These are phyloP conservation scores for Drosophila guanche DNA, from an alignment of 1,140 invertebrate species.

Conservation along the genomic window DNA sequence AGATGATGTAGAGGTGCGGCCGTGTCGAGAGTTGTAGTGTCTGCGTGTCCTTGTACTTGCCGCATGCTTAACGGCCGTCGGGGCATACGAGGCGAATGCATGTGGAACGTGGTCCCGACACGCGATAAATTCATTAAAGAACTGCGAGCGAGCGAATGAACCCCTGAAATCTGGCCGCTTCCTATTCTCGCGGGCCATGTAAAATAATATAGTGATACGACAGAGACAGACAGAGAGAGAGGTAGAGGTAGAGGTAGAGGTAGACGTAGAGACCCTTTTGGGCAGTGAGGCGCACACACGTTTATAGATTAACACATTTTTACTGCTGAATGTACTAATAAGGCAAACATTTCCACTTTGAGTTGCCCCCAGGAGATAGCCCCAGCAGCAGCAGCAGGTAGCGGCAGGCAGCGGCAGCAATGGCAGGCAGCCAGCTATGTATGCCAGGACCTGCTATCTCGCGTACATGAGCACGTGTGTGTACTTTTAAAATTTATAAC, in stretches of 20 bases:
- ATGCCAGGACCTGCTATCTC: constrained; percentile 50
- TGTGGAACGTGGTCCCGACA: constrained; percentile 74
- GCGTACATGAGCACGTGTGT: constrained; percentile 46
- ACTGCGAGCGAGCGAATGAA: constrained; percentile 29
- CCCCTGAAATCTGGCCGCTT: constrained; percentile 65
- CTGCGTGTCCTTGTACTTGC: constrained; percentile 60
- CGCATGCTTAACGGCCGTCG: constrained; percentile 36
- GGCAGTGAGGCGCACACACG: constrained; percentile 49
- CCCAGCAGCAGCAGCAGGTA: constrained; percentile 13
- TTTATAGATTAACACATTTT: constrained; percentile 83
- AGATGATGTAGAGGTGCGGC: neutral
- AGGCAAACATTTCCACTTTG: constrained; percentile 81
- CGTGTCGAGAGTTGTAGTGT: constrained; percentile 23
- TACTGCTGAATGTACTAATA: constrained; percentile 82
- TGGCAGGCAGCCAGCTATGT: no score
- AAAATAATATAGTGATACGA: constrained; percentile 67
- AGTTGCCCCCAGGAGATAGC: constrained; percentile 69
- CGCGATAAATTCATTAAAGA: constrained; percentile 82
- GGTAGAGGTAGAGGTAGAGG: constrained; percentile 1
- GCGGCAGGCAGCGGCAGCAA: constrained; percentile 19
- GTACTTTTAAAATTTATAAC: constrained; percentile 77
- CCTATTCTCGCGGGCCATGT: constrained; percentile 69
- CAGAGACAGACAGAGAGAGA: constrained; percentile 13
- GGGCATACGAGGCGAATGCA: constrained; percentile 59
- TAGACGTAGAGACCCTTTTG: constrained; percentile 17